Evolutionary conservation across 2,888 invertebrate species (phyloP), one percentile per base, ranked within the genome.

Genomic region (Diarsia dahlii): DNA sequence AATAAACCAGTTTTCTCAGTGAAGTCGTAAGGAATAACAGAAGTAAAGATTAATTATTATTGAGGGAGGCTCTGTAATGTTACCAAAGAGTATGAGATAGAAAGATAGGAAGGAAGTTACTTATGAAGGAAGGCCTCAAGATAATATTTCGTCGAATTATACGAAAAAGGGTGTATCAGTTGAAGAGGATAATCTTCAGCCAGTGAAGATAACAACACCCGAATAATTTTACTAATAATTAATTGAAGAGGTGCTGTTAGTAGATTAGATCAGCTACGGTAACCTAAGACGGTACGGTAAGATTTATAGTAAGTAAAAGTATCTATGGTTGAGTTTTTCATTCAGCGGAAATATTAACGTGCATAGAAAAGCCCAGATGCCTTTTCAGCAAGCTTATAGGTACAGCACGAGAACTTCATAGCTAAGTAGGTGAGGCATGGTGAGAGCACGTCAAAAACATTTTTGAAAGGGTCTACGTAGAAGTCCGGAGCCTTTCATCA

Each of bases 111-210:
- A 71, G 23, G 23, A 39, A 10, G 64, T 9, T 64, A n/a, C n/a
- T 34, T 10, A 46, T n/a, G 12, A 34, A 48, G 3, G 20, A 45
- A 73, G 9, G 28, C 15, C 20, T 73, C 45, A n/a, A 54, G 54
- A 74, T 54, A 46, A 28, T 54, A 71, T 54, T 73, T n/a, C n/a
- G 6, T 5, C 34, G 54, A 46, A 54, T 56, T 74, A 28, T 46
- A 28, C 12, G 54, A 56, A 56, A 74, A 72, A 18, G 54, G 13
- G 3, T 54, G 28, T 5, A n/a, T 45, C 15, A n/a, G 1, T 34
- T 54, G 13, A 74, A 28, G n/a, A 74, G n/a, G 54, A 74, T 72
- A 34, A 56, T n/a, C n/a, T 46, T 46, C n/a, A 72, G 15, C 46
- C 28, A 72, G 10, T 28, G 45, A n/a, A 46, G 71, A 45, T 52